These are phyloP conservation scores for Brachycybe producta DNA, from an alignment of 2,888 invertebrate genomes.

Conservation along the genomic window DNA sequence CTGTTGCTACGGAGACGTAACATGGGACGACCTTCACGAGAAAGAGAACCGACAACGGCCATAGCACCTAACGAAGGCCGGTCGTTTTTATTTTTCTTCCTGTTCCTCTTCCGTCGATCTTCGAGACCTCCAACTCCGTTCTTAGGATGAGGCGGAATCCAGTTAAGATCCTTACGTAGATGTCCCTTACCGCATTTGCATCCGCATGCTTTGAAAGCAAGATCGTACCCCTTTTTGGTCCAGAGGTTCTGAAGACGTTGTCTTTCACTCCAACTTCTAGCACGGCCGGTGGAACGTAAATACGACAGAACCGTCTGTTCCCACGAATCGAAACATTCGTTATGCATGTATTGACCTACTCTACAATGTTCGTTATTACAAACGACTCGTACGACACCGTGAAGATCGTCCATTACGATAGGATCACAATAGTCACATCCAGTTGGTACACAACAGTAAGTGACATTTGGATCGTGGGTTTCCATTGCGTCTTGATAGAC, in stretches of 20 bases:
- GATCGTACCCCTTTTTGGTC: slow-evolving; percentile 95
- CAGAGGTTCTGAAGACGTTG: slow-evolving; percentile 89
- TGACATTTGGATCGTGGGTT: slow-evolving; percentile 22
- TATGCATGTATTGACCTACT: slow-evolving; percentile 85
- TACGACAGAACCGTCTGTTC: slow-evolving; percentile 77
- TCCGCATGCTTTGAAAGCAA: slow-evolving; percentile 87
- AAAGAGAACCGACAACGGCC: slow-evolving; percentile 37
- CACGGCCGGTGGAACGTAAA: slow-evolving; percentile 77
- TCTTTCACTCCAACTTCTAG: slow-evolving; percentile 87
- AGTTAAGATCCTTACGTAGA: slow-evolving; percentile 85
- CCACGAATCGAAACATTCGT: slow-evolving; percentile 89
- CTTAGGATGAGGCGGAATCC: slow-evolving; percentile 55
- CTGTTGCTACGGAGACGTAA: slow-evolving; percentile 31
- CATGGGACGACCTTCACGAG: slow-evolving; percentile 15
- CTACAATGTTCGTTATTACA: slow-evolving; percentile 91
- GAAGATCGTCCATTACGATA: slow-evolving; percentile 45
- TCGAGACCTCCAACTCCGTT: slow-evolving; percentile 32
- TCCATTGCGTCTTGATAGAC: background rate
- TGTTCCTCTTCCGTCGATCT: slow-evolving; percentile 51
- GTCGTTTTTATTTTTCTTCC: slow-evolving; percentile 52
- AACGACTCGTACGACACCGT: slow-evolving; percentile 72
- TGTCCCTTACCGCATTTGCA: slow-evolving; percentile 88
- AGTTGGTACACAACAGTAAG: slow-evolving; percentile 65
- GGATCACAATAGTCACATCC: slow-evolving; percentile 35
- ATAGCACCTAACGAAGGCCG: slow-evolving; percentile 41